Evolutionary conservation across 2,113 vertebrate genomes (phyloP).

Genomic region (Mastomys natalensis): DNA sequence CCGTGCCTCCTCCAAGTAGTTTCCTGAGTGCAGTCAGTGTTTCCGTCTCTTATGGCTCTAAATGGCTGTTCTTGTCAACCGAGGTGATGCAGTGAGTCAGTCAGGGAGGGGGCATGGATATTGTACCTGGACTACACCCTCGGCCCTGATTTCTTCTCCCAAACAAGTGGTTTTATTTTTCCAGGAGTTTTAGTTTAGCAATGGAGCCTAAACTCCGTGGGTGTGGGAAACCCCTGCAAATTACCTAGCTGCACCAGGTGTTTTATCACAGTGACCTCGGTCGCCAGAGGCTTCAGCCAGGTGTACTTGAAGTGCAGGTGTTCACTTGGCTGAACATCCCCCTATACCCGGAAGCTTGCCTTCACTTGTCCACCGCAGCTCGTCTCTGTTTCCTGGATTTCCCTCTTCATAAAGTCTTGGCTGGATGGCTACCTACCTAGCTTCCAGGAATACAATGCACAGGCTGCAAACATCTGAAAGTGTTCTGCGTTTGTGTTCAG

Average conservation of each 20-base stretch:
- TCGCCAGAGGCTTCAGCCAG: not conserved
- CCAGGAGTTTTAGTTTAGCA: not conserved
- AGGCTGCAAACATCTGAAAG: not conserved
- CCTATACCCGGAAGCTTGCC: not conserved
- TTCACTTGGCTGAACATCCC: not conserved
- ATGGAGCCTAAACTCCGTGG: not conserved
- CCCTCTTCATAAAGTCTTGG: not conserved
- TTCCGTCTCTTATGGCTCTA: rapidly evolving
- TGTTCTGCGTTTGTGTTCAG: not conserved
- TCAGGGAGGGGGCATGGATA: not conserved
- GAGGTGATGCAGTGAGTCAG: not conserved
- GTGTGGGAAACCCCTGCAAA: not conserved
- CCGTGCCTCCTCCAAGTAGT: not conserved
- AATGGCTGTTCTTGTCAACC: not conserved
- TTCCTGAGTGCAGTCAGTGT: not conserved
- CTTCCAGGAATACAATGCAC: not conserved
- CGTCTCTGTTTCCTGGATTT: not conserved
- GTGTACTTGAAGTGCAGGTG: rapidly evolving
- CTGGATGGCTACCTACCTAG: not conserved
- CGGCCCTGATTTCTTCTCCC: not conserved
- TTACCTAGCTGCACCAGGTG: too few relatives aligned
- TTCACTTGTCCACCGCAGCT: rapidly evolving
- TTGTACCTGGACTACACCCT: not conserved
- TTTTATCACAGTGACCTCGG: not conserved
- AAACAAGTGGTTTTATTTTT: not conserved